Evolutionary conservation across 2,888 invertebrate species (phyloP).

Genomic region (Drosophila affinis): DNA sequence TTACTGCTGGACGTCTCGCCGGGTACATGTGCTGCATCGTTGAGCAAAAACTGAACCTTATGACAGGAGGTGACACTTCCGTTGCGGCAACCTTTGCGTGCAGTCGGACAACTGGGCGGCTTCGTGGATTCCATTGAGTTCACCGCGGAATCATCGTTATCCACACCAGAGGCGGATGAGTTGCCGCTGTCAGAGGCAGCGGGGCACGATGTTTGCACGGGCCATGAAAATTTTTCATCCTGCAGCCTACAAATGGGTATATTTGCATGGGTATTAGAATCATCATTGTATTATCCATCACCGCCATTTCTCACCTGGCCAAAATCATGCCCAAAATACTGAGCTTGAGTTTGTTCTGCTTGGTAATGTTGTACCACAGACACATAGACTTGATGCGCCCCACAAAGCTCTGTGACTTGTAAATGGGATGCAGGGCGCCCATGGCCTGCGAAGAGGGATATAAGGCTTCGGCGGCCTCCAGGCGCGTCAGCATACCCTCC

Average conservation of each 20-base stretch:
- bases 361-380: slow-evolving; percentile 95
- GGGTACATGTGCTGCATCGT: slow-evolving; percentile 79
- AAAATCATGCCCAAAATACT: slow-evolving; percentile 89
- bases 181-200: slow-evolving; percentile 78
- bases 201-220: slow-evolving; percentile 80
- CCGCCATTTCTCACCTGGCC: slow-evolving; percentile 70
- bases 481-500: slow-evolving; percentile 88
- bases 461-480: slow-evolving; percentile 91
- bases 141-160: slow-evolving; percentile 81
- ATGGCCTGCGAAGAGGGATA: slow-evolving; percentile 94
- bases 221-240: slow-evolving; percentile 83
- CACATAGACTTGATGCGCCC: slow-evolving; percentile 89
- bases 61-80: slow-evolving; percentile 68
- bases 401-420: slow-evolving; percentile 82
- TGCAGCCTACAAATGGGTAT: slow-evolving; percentile 72
- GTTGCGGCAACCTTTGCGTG: slow-evolving; percentile 45
- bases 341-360: slow-evolving; percentile 92
- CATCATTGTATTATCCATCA: too few species aligned
- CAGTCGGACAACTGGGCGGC: slow-evolving; percentile 55
- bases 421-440: slow-evolving; percentile 88
- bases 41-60: slow-evolving; percentile 83
- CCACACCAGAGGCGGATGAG: slow-evolving; percentile 82
- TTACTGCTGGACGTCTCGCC: slow-evolving; percentile 83
- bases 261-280: not conserved
- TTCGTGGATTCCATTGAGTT: slow-evolving; percentile 80